Evolutionary conservation across 2,797 vertebrate genomes (phyloP).

Genomic region (Anas flavirostris): DNA sequence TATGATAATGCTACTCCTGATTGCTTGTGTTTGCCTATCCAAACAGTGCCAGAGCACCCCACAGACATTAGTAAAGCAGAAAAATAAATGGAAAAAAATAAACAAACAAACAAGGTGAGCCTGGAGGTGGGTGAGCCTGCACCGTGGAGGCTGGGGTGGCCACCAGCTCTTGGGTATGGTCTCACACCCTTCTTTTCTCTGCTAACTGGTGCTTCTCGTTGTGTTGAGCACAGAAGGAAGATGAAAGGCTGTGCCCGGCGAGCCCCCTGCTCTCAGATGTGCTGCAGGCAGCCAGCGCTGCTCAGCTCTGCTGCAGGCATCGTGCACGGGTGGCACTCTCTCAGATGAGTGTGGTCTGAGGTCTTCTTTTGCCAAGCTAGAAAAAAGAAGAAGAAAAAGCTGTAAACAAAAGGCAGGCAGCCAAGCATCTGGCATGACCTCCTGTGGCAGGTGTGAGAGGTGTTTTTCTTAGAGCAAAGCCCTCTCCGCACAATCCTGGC

Average conservation of each 20-base stretch:
- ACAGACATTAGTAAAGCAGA: neutral
- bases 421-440: neutral
- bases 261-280: neutral
- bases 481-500: neutral
- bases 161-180: accelerated
- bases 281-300: neutral
- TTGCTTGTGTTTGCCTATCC: neutral
- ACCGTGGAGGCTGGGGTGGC: accelerated
- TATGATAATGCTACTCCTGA: neutral
- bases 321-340: neutral
- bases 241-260: neutral
- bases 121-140: accelerated
- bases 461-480: neutral
- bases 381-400: neutral
- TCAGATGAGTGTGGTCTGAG: accelerated
- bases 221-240: accelerated
- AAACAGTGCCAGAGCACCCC: neutral
- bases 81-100: neutral
- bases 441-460: neutral
- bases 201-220: accelerated
- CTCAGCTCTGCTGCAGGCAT: neutral
- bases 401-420: neutral
- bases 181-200: neutral
- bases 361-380: neutral
- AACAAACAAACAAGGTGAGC: neutral